Percentiles rank a stretch among this genome's conserved stretches.
These are phyloP conservation scores for Dynastes maya DNA, from an alignment of 2,888 invertebrate species.

Conservation along the genomic window DNA sequence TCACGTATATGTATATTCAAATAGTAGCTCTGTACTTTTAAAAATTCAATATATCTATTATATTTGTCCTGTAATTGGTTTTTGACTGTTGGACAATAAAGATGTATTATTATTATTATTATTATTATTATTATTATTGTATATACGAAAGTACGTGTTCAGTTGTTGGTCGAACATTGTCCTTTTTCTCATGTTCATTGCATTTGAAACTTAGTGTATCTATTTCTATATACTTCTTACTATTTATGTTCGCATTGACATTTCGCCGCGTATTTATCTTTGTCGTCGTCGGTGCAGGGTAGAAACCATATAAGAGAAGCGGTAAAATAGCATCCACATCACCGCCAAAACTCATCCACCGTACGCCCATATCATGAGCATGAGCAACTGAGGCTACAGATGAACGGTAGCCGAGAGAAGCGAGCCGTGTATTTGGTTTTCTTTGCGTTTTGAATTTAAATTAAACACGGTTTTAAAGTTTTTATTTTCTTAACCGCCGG, in stretches of 20 bases:
- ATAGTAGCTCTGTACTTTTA: no score
- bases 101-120: no score
- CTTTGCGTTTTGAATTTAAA: conserved; percentile 61
- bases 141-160: no score
- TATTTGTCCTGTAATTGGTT: no score
- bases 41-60: no score
- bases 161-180: no score
- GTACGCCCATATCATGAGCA: neutral
- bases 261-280: conserved; percentile 43
- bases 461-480: conserved; percentile 69
- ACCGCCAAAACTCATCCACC: neutral
- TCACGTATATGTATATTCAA: no score
- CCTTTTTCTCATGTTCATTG: no score
- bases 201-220: neutral
- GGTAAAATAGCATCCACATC: conserved; percentile 24
- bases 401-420: conserved; percentile 11
- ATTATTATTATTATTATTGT: no score
- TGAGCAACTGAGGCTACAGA: neutral
- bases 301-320: neutral
- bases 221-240: neutral
- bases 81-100: no score
- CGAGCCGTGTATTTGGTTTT: conserved; percentile 39
- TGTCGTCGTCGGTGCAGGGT: neutral
- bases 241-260: conserved; percentile 38
- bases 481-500: conserved; percentile 68